A percentile compares a stretch with the other conserved stretches of the same genome.
phyloP scores from a whole-genome alignment of 2,797 vertebrate genomes.

The Micrastur ruficollis region DNA sequence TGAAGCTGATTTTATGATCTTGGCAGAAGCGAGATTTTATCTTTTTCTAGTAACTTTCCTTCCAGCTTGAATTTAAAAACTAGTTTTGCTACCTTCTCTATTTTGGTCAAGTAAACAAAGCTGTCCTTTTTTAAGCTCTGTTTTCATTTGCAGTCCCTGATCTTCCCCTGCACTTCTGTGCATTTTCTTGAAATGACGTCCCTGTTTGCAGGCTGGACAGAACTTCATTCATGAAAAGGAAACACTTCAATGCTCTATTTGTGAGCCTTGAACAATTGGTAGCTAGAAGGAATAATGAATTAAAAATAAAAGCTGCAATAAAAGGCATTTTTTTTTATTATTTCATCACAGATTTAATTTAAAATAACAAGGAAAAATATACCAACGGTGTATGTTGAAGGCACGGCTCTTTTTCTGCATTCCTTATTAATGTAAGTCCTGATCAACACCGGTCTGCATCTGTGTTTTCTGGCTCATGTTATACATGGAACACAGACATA shows the following conservation, averaged over 20 bases:
- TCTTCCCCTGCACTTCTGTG: not conserved
- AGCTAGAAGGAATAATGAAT: slow-evolving; percentile 5
- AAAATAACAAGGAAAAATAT: not conserved
- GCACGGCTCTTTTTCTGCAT: not conserved
- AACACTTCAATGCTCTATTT: slow-evolving; percentile 59
- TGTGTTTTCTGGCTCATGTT: not conserved
- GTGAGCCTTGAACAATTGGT: slow-evolving; percentile 39
- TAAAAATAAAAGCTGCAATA: not conserved
- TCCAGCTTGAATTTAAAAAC: not conserved
- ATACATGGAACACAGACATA: not conserved
- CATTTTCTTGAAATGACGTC: not conserved
- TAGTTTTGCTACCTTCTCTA: not conserved
- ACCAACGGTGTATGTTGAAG: not conserved
- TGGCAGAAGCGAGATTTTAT: not conserved
- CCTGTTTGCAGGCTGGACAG: slow-evolving; percentile 49
- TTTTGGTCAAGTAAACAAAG: not conserved
- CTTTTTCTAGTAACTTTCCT: not conserved
- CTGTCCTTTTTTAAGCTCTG: not conserved
- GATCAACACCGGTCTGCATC: not conserved
- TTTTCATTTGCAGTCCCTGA: not conserved
- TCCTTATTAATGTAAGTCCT: not conserved
- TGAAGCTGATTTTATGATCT: not conserved
- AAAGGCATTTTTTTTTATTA: not conserved
- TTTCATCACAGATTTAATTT: not conserved
- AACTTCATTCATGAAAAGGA: slow-evolving; percentile 61